Base-by-base conservation (phyloP, 2,797 vertebrate species). In the Jordanella pulchra region DNA sequence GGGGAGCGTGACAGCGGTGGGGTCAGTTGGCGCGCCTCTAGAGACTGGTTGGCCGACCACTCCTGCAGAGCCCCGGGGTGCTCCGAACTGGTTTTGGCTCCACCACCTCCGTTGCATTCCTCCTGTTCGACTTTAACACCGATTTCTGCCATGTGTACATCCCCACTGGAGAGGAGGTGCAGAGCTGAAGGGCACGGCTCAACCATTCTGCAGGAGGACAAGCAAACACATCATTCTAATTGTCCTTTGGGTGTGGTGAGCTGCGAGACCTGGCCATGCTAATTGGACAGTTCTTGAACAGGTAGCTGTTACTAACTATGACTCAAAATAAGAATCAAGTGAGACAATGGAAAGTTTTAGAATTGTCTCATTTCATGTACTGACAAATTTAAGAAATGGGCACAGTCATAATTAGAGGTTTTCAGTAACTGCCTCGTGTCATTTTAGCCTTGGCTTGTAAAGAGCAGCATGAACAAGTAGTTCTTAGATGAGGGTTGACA, bases 81-180 rank as follows among this genome's bases (percentile, higher is more conserved):
- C 6, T 93, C 85, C 0, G 63, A 9, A 0, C 56, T 66, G 65
- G 73, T 55, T 2, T 80, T 61, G 60, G 77, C 86, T 81, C 91
- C 65, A 0, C 87, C 67, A 0, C 76, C 84, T 66, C 86, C 84
- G 0, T 84, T 28, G 0, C 83, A 64, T 5, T 96, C 96, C 74
- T 95, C 96, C 86, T 92, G 95, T 83, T 98, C 96, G 0, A 94
- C 87, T 92, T 98, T 98, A 90, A 96, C 80, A 39, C 91, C 91
- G 55, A 96, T 93, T 74, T 95, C 95, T 88, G 95, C 95, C 97
- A 97, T 97, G 94, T 92, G 92, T 87, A 93, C 95, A n/a, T 93
- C 94, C 79, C 95, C 93, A 82, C 94, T 88, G 44, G 92, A 92
- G 87, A 93, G 93, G 92, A 93, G 94, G 83, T 91, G 94, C 71